A percentile compares a stretch with the other conserved stretches of the same genome.
Conservation (phyloP, 2,888 invertebrate species). For the Zaprionus bogoriensis region DNA sequence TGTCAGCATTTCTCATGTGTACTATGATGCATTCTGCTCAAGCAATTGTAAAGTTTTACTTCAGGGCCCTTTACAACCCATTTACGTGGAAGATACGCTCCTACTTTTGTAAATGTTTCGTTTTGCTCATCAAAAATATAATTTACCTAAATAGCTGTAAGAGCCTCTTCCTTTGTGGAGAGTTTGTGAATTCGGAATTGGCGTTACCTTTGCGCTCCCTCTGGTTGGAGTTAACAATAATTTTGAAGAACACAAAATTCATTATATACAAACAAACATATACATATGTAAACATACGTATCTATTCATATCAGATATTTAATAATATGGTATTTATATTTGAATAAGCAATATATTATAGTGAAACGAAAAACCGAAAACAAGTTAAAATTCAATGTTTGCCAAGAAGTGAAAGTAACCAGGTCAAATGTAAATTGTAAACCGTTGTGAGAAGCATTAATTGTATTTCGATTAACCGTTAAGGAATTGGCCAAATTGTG, state of each 20-base stretch:
- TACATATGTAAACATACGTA: conserved; percentile 23
- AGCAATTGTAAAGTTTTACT: conserved; percentile 50
- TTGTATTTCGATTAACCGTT: conserved; percentile 10
- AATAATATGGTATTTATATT: conserved; percentile 55
- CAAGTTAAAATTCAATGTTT: conserved; percentile 21
- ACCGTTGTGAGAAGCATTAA: conserved; percentile 2
- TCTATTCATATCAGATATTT: conserved; percentile 43
- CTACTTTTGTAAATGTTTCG: conserved; percentile 55
- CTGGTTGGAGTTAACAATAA: conserved; percentile 19
- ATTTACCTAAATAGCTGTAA: conserved; percentile 17
- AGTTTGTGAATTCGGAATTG: conserved; percentile 19
- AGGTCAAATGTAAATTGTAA: conserved; percentile 21
- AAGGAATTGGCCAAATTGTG: conserved; percentile 50
- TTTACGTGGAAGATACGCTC: conserved; percentile 3
- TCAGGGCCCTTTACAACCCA: conserved; percentile 38
- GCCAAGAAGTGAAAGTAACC: conserved; percentile 28
- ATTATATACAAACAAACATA: conserved; percentile 20
- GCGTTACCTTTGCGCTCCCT: conserved; percentile 23
- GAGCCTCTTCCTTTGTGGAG: conserved; percentile 51
- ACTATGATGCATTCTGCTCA: conserved; percentile 42
- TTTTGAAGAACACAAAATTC: conserved; percentile 23
- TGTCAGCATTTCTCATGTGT: conserved; percentile 29
- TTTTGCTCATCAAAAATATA: conserved; percentile 28
- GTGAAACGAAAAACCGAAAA: conserved; percentile 24
- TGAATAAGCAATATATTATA: conserved; percentile 52